These are phyloP conservation scores for Sesia bembeciformis DNA, from an alignment of 2,888 invertebrate genomes.

Conservation along the genomic window DNA sequence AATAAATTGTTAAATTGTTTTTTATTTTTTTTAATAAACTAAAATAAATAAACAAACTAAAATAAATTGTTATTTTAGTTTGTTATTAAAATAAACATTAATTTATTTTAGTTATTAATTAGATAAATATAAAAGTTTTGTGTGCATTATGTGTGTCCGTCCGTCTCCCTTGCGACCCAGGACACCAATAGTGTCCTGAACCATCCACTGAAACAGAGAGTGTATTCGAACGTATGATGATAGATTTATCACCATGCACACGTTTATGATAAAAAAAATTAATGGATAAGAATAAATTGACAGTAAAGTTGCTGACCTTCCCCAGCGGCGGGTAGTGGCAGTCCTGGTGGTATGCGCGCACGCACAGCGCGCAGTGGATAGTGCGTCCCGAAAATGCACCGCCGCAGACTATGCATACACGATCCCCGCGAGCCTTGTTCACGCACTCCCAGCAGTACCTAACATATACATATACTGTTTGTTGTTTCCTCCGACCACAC, in stretches of 20 bases:
- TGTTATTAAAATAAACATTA: neutral
- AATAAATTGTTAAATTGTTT: no score
- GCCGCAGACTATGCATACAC: slow-evolving; percentile 96
- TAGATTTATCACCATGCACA: neutral
- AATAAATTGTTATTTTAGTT: no score
- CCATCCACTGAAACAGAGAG: no score
- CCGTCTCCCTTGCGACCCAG: no score
- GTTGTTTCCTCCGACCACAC: no score
- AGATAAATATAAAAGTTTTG: neutral
- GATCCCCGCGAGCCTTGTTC: slow-evolving; percentile 93
- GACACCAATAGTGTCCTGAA: no score
- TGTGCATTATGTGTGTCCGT: no score
- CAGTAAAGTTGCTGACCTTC: slow-evolving; percentile 49
- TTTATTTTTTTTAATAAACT: no score
- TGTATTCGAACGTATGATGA: neutral
- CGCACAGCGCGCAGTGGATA: slow-evolving; percentile 92
- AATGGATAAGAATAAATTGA: no score
- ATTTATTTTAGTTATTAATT: neutral
- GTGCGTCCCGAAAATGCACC: slow-evolving; percentile 74
- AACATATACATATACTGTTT: no score
- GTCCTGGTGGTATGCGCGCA: slow-evolving; percentile 93
- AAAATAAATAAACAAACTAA: no score
- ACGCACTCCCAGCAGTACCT: slow-evolving; percentile 97
- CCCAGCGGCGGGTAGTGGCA: slow-evolving; percentile 91
- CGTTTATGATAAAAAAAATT: neutral